These are phyloP conservation scores for Campoletis raptor DNA, from an alignment of 2,888 invertebrate genomes.

Conservation along the genomic window DNA sequence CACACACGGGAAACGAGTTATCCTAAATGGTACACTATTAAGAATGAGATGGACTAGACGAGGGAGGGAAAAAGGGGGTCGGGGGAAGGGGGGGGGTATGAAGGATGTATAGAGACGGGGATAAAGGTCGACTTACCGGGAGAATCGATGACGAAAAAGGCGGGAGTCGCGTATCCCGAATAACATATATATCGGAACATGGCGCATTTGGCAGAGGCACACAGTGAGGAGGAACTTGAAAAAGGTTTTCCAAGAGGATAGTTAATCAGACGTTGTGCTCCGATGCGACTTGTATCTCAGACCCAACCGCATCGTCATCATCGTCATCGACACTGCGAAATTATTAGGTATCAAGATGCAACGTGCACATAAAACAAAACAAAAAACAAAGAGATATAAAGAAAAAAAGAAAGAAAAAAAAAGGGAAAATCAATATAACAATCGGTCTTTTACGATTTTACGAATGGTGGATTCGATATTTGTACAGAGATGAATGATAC, in stretches of 20 bases:
- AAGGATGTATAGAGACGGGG: not conserved
- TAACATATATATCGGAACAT: not conserved
- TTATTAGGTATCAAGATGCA: slow-evolving; percentile 40
- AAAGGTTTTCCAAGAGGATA: slow-evolving; percentile 5
- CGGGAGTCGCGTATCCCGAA: slow-evolving; percentile 8
- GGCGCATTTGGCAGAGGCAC: slow-evolving; percentile 38
- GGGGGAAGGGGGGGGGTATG: slow-evolving; percentile 10
- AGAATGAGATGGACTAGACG: slow-evolving; percentile 65
- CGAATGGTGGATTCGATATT: not conserved
- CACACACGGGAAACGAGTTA: slow-evolving; percentile 60
- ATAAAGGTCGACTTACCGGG: slow-evolving; percentile 28
- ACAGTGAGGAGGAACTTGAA: slow-evolving; percentile 40
- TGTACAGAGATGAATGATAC: slow-evolving; percentile 28
- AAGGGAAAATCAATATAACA: not conserved
- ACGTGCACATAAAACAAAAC: slow-evolving; percentile 23
- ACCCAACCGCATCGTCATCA: slow-evolving; percentile 30
- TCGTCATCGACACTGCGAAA: slow-evolving; percentile 42
- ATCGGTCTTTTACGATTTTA: not conserved
- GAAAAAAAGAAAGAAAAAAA: not conserved
- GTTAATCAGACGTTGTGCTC: slow-evolving; percentile 10
- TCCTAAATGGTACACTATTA: slow-evolving; percentile 59
- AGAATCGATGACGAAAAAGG: slow-evolving; percentile 25
- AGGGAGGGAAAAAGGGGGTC: slow-evolving; percentile 1
- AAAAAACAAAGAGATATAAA: slow-evolving; percentile 2
- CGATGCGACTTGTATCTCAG: slow-evolving; percentile 25